phyloP scores from a whole-genome alignment of 2,888 invertebrate genomes.

The Agrotis ipsilon region DNA sequence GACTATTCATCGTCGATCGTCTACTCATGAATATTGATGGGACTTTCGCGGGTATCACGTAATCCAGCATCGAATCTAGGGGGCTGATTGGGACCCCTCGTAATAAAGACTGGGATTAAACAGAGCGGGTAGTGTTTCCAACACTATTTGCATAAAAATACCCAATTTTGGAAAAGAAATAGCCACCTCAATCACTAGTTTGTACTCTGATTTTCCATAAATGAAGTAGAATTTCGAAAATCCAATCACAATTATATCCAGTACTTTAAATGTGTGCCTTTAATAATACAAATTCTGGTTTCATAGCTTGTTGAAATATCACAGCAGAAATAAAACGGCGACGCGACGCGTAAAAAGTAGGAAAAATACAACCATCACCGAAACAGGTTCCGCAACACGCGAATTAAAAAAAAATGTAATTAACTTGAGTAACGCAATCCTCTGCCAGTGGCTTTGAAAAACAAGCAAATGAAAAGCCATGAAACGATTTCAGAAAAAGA shows the following conservation, averaged over 20 bases:
- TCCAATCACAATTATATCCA: neutral
- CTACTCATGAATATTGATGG: slow-evolving; percentile 86
- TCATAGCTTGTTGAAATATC: slow-evolving; percentile 31
- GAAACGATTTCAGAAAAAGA: slow-evolving; percentile 1
- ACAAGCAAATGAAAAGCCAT: slow-evolving; percentile 11
- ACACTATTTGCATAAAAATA: slow-evolving; percentile 55
- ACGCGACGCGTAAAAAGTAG: slow-evolving; percentile 6
- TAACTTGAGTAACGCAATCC: slow-evolving; percentile 49
- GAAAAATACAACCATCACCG: slow-evolving; percentile 12
- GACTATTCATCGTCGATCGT: slow-evolving; percentile 82
- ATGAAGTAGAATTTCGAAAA: neutral
- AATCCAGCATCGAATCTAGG: slow-evolving; percentile 76
- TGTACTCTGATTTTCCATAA: neutral
- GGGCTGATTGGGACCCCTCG: slow-evolving; percentile 77
- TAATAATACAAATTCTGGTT: slow-evolving; percentile 6
- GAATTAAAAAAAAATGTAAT: slow-evolving; percentile 44
- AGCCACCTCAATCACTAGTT: neutral
- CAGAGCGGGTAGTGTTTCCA: slow-evolving; percentile 47
- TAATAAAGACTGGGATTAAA: slow-evolving; percentile 69
- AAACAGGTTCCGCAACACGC: slow-evolving; percentile 29
- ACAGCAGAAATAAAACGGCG: slow-evolving; percentile 15
- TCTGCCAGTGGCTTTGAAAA: slow-evolving; percentile 2
- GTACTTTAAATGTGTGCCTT: no score
- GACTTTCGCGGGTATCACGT: slow-evolving; percentile 82
- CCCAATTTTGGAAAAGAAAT: slow-evolving; percentile 27